Evolutionary conservation across 2,888 invertebrate species (phyloP), one percentile per base, ranked within the genome.

Genomic region (Drosophila longiperda): DNA sequence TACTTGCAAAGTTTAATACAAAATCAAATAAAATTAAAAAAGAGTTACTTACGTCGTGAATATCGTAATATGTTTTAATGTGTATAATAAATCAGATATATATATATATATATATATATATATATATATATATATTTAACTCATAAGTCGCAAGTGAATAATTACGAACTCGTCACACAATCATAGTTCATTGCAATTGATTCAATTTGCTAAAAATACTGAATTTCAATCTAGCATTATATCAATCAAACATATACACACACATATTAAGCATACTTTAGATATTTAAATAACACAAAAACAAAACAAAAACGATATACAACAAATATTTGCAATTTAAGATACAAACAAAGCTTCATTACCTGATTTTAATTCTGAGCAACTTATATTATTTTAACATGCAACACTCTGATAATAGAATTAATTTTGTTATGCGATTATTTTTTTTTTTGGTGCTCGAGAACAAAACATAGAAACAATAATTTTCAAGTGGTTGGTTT

Each of bases 311-410:
- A 26, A 33, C 33, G 33, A 55, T 45, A 58, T 45, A 40, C 75
- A 83, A 71, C 70, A 81, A 69, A 73, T 57, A 67, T 57, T 66
- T 78, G 69, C 74, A 58, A 78, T 81, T 81, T 66, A 72, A 66
- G 68, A 75, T 74, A 87, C 66, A 89, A 82, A 87, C 63, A 87
- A 90, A 72, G 87, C 87, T 87, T 91, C 72, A 90, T 90, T 91
- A 87, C 87, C 87, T 87, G 87, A 87, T 87, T 87, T 80, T 68
- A 52, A 74, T 90, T 82, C 87, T 90, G 82, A 90, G 80, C 71
- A 70, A 87, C 72, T 73, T 78, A 71, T n/a, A 38, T 55, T 29
- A 70, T 69, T 87, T 89, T 78, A 73, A 68, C 63, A 78, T 53
- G 67, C 70, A 65, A 49, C 63, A 76, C 49, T 70, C 20, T 58